These are phyloP conservation scores for Coelopa pilipes DNA, from an alignment of 2,888 invertebrate species.

Conservation along the genomic window DNA sequence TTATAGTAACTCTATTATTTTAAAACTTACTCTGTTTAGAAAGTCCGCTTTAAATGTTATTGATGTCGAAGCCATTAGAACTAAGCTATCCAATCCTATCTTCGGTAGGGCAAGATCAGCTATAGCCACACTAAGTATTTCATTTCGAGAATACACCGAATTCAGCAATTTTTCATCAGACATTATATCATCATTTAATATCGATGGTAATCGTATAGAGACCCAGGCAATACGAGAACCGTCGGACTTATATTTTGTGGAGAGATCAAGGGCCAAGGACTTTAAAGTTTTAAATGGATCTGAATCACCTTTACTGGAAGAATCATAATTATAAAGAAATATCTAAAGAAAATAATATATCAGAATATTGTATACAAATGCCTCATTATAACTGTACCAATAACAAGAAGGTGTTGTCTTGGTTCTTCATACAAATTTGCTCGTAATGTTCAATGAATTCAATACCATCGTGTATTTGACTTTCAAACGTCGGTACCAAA, in stretches of 20 bases:
- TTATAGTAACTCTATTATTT: neutral
- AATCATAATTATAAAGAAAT: slow-evolving; percentile 74
- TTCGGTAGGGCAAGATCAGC: slow-evolving; percentile 77
- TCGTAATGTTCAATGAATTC: slow-evolving; percentile 80
- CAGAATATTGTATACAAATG: slow-evolving; percentile 13
- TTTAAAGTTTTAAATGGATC: slow-evolving; percentile 75
- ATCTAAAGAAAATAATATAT: slow-evolving; percentile 66
- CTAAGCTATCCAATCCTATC: slow-evolving; percentile 77
- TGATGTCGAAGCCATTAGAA: slow-evolving; percentile 75
- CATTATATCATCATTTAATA: slow-evolving; percentile 50
- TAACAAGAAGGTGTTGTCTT: slow-evolving; percentile 82
- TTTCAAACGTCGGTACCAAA: slow-evolving; percentile 76
- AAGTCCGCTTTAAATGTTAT: slow-evolving; percentile 84
- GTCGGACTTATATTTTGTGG: slow-evolving; percentile 75
- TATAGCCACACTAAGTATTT: slow-evolving; percentile 68
- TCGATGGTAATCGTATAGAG: slow-evolving; percentile 72
- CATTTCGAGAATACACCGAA: slow-evolving; percentile 63
- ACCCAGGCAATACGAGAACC: slow-evolving; percentile 78
- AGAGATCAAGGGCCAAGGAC: slow-evolving; percentile 72
- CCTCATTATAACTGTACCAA: slow-evolving; percentile 68
- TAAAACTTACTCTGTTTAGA: slow-evolving; percentile 79
- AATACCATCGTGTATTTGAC: slow-evolving; percentile 70
- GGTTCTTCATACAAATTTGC: slow-evolving; percentile 77
- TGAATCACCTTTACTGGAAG: slow-evolving; percentile 73
- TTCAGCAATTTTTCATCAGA: slow-evolving; percentile 58